These are phyloP conservation scores for Rhinogobius similis DNA, from an alignment of 2,113 vertebrate species.

Conservation along the genomic window DNA sequence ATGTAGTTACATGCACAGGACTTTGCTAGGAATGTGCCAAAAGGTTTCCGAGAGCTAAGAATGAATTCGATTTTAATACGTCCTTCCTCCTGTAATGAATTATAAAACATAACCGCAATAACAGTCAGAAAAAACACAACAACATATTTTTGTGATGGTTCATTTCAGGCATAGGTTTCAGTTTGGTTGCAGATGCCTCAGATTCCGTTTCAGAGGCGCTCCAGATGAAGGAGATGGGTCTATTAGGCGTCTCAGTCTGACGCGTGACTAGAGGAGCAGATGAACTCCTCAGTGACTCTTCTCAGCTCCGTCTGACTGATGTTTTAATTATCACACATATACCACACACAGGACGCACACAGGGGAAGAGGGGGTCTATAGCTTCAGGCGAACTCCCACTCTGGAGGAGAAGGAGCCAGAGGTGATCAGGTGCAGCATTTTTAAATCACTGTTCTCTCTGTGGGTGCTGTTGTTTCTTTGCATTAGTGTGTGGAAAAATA, in stretches of 20 bases:
- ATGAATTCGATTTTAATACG: too few species aligned
- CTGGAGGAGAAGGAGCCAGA: neutral
- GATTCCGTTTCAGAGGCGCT: neutral
- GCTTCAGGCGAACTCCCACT: neutral
- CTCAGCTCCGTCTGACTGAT: slow-evolving; percentile 48
- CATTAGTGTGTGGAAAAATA: too few species aligned
- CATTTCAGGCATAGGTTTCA: too few species aligned
- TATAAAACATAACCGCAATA: too few species aligned
- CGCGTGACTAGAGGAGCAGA: slow-evolving; percentile 48
- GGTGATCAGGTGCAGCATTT: neutral
- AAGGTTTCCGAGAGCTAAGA: too few species aligned
- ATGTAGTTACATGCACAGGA: too few species aligned
- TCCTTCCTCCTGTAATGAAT: too few species aligned
- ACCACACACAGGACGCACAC: neutral
- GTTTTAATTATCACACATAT: slow-evolving; percentile 52
- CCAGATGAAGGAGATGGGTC: slow-evolving; percentile 48
- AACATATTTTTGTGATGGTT: too few species aligned
- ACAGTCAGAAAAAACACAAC: too few species aligned
- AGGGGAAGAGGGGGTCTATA: neutral
- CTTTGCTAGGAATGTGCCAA: too few species aligned
- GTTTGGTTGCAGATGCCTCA: too few species aligned
- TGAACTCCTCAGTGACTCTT: slow-evolving; percentile 43
- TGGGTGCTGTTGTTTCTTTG: too few species aligned
- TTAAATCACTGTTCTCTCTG: neutral
- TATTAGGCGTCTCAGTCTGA: slow-evolving; percentile 58